Base-by-base conservation (phyloP, 2,888 invertebrate genomes). In the Drosophila mulleri region DNA sequence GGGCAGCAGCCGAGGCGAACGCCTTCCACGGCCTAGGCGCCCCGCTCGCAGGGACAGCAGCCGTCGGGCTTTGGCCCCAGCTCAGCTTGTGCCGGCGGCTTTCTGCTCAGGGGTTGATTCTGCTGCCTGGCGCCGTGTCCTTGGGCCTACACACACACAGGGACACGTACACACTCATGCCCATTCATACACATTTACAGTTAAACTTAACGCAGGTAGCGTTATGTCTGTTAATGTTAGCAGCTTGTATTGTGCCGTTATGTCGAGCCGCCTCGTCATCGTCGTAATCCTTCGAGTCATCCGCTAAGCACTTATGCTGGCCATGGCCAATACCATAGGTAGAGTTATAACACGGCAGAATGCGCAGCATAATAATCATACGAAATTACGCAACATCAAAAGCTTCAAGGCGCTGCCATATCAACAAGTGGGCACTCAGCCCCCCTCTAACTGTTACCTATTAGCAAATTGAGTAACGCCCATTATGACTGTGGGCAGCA, bases 401-500 rank as follows among this genome's bases (percentile, higher is more conserved):
- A 64, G 42, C 29, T 44, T 16, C 48, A 35, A 47, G 12, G 8
- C 53, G 75, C 75, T 78, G 75, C 70, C 78, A 86, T 86, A 83
- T 85, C 86, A 84, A 88, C 84, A 84, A 78, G 88, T 84, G 56
- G 16, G 8, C 56, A 9, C 59, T 32, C 23, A 4, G 5, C 5
- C 9, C 16, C 29, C 29, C 29, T 48, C 26, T 12, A 18, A 18
- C 32, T 50, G 45, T 73, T 39, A 54, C 44, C 73, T 88, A 84
- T 84, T 84, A 84, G 83, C 67, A 71, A 78, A 84, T 80, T 75
- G 68, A 80, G 72, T 65, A 78, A 77, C 66, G 75, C 58, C 61
- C 75, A 84, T 87, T 78, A 82, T 72, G 60, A 39, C 59, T 18
- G 57, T 47, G 41, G 41, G 56, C 42, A 29, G 37, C 32, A 14